Evolutionary conservation across 2,113 vertebrate species (phyloP).

Genomic region (Andinoacara biseriatus): DNA sequence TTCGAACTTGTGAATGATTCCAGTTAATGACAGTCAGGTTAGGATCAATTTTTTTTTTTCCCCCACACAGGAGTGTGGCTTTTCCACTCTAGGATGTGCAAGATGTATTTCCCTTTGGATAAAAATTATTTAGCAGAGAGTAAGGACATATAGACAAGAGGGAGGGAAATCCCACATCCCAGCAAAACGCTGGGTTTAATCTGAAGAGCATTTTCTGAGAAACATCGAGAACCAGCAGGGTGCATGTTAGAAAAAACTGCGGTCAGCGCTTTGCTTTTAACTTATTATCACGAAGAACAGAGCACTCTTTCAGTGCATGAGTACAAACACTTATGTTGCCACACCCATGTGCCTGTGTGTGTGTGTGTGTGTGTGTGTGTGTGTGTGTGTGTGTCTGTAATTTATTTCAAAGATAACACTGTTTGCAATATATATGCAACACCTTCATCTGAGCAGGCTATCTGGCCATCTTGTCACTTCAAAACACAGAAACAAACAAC

Average conservation of each 20-base stretch:
- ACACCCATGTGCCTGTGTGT: background rate
- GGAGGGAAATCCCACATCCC: no score
- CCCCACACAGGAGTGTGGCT: no score
- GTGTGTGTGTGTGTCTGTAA: fast-evolving
- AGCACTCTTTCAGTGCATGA: background rate
- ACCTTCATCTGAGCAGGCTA: background rate
- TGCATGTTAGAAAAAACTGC: background rate
- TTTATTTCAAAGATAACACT: slow-evolving; percentile 4
- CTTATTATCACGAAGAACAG: background rate
- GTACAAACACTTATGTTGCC: background rate
- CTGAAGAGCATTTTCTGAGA: background rate
- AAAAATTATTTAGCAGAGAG: no score
- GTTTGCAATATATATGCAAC: background rate
- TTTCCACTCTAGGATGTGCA: no score
- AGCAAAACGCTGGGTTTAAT: background rate
- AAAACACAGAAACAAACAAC: background rate
- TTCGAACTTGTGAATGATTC: no score
- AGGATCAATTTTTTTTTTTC: no score
- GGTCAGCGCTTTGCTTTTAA: background rate
- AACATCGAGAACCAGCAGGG: background rate
- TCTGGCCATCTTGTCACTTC: background rate
- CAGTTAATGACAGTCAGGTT: no score
- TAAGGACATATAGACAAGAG: no score
- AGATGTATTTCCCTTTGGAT: no score
- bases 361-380: background rate